Percentiles rank a stretch among this genome's conserved stretches.
These are phyloP conservation scores for Drosophila parabipectinata DNA, from an alignment of 1,140 invertebrate genomes.

Conservation along the genomic window DNA sequence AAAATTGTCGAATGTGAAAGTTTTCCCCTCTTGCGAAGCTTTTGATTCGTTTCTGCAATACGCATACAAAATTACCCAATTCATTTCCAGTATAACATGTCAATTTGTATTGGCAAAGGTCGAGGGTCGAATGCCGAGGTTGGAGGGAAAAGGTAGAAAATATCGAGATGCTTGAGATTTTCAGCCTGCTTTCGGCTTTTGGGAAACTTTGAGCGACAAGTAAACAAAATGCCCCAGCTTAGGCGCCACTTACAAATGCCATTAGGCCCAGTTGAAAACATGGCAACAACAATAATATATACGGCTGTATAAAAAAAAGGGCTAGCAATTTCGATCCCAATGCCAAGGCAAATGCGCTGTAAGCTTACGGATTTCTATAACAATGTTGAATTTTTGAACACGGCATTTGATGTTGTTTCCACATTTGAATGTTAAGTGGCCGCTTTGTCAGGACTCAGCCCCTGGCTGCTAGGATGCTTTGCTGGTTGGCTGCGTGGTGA, in stretches of 20 bases:
- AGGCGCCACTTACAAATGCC: conserved; percentile 71
- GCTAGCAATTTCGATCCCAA: conserved; percentile 29
- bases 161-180: conserved; percentile 29
- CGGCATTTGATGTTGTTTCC: conserved; percentile 58
- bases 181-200: background rate
- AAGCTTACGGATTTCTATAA: conserved; percentile 53
- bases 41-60: conserved; percentile 31
- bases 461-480: background rate
- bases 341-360: conserved; percentile 52
- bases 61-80: conserved; percentile 74
- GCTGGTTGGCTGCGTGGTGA: conserved; percentile 4
- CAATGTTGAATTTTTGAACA: conserved; percentile 59
- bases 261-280: conserved; percentile 54
- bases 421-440: conserved; percentile 64
- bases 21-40: conserved; percentile 43
- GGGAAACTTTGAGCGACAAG: conserved; percentile 30
- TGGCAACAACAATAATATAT: background rate
- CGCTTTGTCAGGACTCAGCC: conserved; percentile 48
- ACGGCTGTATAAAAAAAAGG: conserved; percentile 22
- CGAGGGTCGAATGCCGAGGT: background rate
- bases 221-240: conserved; percentile 66
- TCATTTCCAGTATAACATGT: conserved; percentile 78
- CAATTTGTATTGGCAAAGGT: conserved; percentile 67
- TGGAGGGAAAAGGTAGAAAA: conserved; percentile 16
- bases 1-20: conserved; percentile 46